phyloP scores from a whole-genome alignment of 2,888 invertebrate genomes.

The Notodonta ziczac region DNA sequence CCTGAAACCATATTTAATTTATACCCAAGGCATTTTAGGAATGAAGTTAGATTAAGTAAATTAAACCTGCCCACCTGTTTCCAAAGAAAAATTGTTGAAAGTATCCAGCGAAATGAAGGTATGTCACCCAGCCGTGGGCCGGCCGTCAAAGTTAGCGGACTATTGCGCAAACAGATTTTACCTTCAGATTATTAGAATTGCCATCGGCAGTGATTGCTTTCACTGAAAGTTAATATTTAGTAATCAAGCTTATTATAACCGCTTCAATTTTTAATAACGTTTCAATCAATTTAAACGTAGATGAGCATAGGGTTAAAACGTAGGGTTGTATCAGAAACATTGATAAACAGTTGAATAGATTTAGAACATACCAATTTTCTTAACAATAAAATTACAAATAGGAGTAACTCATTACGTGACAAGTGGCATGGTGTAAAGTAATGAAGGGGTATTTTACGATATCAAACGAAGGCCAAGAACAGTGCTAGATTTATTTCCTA shows the following conservation, averaged over 20 bases:
- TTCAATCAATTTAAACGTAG: too few species aligned
- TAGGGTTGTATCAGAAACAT: too few species aligned
- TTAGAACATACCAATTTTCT: too few species aligned
- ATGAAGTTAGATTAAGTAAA: conserved; percentile 17
- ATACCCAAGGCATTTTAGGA: neutral
- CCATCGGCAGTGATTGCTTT: conserved; percentile 4
- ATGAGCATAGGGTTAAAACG: too few species aligned
- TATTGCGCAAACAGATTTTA: conserved; percentile 17
- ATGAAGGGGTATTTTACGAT: too few species aligned
- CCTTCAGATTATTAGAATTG: conserved; percentile 16
- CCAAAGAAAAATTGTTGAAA: conserved; percentile 18
- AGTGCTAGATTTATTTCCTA: too few species aligned
- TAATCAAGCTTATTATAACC: neutral
- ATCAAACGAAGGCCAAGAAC: too few species aligned
- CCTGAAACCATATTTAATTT: neutral
- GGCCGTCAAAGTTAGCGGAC: conserved; percentile 23
- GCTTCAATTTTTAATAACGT: neutral
- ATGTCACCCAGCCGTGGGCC: conserved; percentile 13
- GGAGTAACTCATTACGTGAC: too few species aligned
- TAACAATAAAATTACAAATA: too few species aligned
- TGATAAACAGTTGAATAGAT: too few species aligned
- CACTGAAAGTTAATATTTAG: neutral
- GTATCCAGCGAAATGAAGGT: conserved; percentile 26
- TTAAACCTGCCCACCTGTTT: conserved; percentile 30
- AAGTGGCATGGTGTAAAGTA: too few species aligned